Base-by-base conservation (phyloP, 2,888 invertebrate genomes). In the Latheticus oryzae region DNA sequence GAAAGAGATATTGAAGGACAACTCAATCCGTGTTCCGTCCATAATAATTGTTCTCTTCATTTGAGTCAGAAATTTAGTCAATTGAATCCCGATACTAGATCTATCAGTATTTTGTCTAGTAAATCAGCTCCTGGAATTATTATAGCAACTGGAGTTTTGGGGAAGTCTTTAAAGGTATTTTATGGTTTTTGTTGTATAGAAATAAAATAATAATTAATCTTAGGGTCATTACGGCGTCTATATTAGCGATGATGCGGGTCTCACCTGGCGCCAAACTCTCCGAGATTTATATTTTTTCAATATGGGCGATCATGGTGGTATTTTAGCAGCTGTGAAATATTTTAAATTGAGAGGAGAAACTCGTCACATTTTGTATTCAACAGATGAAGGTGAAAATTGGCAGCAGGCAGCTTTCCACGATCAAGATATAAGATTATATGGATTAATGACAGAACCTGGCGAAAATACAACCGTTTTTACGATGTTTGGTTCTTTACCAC, bases 371-470 rank as follows among this genome's bases (percentile, higher is more conserved):
- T 78, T 89, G 63, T 95, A 93, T 75, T 95, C 95, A 0, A 88
- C 87, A 0, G 90, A 95, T 73, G 93, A 94, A 76, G 95, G 95
- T 19, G 86, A 88, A 72, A 87, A 84, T 9, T 95, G 94, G 94
- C 82, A 85, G 53, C 82, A 84, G 17, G 85, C 88, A 69, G 79
- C 82, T 75, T 89, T 90, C 71, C 84, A 86, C 65, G 84, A 85
- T 16, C 84, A 88, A 57, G 87, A 90, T 74, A 83, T 95, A 7
- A 83, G 88, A 48, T 87, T 95, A n/a, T 93, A 95, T 75, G 94
- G 94, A 4, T 78, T 95, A 9, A 91, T 95, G 88, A 95, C 94
- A 0, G 95, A 95, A 73, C 94, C 95, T 0, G 95, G 95, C n/a
- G 93, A 94, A 76, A 94, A 93, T 73, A 93, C 94, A 0, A 93